A percentile compares a stretch with the other conserved stretches of the same genome.
phyloP scores from a whole-genome alignment of 2,113 vertebrate species.

The Apistogramma diplotaenia region DNA sequence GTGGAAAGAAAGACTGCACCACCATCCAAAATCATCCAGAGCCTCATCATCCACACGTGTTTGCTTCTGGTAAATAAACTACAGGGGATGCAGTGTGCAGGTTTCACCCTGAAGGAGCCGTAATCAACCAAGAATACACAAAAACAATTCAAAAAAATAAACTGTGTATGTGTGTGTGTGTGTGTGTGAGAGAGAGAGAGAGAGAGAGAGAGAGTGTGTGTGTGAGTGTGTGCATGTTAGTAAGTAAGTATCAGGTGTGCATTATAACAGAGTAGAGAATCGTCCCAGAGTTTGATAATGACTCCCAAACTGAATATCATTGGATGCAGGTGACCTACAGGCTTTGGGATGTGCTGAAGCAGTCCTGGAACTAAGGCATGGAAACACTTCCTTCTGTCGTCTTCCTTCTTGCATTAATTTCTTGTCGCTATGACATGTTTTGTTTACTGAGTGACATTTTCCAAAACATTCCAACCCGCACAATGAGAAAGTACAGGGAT shows the following conservation, averaged over 20 bases:
- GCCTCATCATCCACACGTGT: background rate
- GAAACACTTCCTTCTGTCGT: background rate
- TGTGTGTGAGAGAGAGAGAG: too few relatives aligned
- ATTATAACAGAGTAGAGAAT: background rate
- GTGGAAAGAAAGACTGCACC: conserved; percentile 3
- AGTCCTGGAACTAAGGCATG: background rate
- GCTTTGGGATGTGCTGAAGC: background rate
- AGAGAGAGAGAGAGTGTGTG: too few relatives aligned
- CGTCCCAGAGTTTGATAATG: background rate
- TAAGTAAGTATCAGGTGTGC: background rate
- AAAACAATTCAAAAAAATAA: conserved; percentile 15
- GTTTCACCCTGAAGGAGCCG: background rate
- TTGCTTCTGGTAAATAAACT: conserved; percentile 21
- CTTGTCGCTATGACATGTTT: background rate
- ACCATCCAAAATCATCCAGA: background rate
- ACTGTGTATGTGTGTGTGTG: background rate
- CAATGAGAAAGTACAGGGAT: background rate
- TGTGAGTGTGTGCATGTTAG: too few relatives aligned
- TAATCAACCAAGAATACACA: conserved; percentile 34
- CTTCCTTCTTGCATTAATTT: background rate
- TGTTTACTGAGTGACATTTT: background rate
- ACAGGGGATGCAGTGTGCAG: background rate
- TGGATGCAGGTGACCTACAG: background rate
- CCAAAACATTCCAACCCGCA: background rate
- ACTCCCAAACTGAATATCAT: background rate